Conservation (phyloP, 1,140 invertebrate species). For the Drosophila carrolli region DNA sequence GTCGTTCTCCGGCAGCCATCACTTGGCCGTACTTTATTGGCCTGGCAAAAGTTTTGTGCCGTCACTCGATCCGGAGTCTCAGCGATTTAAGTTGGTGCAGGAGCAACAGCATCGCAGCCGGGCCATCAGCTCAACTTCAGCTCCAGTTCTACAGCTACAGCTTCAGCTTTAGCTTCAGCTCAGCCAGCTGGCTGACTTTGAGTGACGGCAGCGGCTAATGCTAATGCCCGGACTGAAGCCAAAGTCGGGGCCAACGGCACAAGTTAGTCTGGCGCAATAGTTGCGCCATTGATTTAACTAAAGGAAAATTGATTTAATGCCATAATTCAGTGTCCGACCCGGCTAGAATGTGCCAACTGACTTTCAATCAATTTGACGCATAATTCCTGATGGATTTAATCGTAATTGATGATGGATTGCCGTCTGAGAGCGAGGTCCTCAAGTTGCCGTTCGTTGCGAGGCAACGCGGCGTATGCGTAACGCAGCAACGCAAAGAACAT, state of each 20-base stretch:
- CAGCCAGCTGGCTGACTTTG: constrained; percentile 51
- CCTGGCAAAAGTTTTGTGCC: constrained; percentile 59
- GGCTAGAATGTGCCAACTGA: constrained; percentile 70
- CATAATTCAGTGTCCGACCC: constrained; percentile 62
- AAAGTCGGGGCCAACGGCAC: constrained; percentile 9
- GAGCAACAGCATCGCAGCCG: too few relatives aligned
- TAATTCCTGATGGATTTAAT: constrained; percentile 84
- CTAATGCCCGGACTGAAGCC: constrained; percentile 18
- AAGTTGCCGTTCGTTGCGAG: neutral
- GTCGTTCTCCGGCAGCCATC: constrained; percentile 3
- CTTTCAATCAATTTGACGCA: constrained; percentile 84
- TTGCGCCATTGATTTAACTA: constrained; percentile 69
- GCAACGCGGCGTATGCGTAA: constrained; percentile 35
- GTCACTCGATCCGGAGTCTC: constrained; percentile 49
- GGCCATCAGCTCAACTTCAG: constrained; percentile 5
- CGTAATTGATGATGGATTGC: constrained; percentile 84
- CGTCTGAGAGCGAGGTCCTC: constrained; percentile 29
- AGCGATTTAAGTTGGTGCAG: constrained; percentile 55
- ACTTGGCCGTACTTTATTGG: constrained; percentile 48
- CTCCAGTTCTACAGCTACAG: neutral
- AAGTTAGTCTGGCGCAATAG: constrained; percentile 49
- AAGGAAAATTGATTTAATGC: constrained; percentile 72
- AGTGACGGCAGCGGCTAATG: constrained; percentile 58
- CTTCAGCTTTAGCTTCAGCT: constrained; percentile 21
- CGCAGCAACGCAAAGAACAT: constrained; percentile 27